Evolutionary conservation across 2,888 invertebrate species (phyloP).

Genomic region (Lasius fuliginosus): DNA sequence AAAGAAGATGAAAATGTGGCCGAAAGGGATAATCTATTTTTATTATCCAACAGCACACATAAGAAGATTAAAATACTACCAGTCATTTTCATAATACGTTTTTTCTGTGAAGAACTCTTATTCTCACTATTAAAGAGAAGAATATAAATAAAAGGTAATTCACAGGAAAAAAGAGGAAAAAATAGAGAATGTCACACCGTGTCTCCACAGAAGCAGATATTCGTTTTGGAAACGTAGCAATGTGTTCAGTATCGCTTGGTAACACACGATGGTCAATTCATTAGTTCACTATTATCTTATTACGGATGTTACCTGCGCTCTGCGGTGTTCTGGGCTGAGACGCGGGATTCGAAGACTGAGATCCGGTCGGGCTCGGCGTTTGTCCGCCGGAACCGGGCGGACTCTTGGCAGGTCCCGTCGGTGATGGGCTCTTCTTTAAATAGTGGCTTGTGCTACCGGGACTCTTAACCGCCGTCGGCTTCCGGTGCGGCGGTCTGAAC

Average conservation of each 20-base stretch:
- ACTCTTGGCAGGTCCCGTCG: slow-evolving; percentile 90
- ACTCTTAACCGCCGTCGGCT: slow-evolving; percentile 94
- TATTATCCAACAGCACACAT: not conserved
- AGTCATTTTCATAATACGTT: not conserved
- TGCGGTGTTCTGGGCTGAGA: slow-evolving; percentile 79
- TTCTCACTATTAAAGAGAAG: not conserved
- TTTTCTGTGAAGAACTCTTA: not conserved
- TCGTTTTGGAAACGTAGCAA: not conserved
- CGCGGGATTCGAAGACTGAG: slow-evolving; percentile 76
- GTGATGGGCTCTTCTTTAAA: slow-evolving; percentile 97
- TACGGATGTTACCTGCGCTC: slow-evolving; percentile 67
- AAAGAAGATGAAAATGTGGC: not conserved
- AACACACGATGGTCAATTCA: not conserved
- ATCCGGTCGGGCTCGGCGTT: slow-evolving; percentile 83
- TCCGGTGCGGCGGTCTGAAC: slow-evolving; percentile 90
- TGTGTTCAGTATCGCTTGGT: not conserved
- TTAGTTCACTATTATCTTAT: not conserved
- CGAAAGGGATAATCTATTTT: not conserved
- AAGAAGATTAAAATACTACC: not conserved
- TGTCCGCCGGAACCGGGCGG: slow-evolving; percentile 87
- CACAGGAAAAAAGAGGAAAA: not conserved
- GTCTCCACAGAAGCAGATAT: not conserved
- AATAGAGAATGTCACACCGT: not conserved
- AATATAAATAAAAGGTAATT: not conserved
- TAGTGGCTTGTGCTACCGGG: slow-evolving; percentile 95